Evolutionary conservation across 2,113 vertebrate genomes (phyloP).

Genomic region (Hiodon alosoides): DNA sequence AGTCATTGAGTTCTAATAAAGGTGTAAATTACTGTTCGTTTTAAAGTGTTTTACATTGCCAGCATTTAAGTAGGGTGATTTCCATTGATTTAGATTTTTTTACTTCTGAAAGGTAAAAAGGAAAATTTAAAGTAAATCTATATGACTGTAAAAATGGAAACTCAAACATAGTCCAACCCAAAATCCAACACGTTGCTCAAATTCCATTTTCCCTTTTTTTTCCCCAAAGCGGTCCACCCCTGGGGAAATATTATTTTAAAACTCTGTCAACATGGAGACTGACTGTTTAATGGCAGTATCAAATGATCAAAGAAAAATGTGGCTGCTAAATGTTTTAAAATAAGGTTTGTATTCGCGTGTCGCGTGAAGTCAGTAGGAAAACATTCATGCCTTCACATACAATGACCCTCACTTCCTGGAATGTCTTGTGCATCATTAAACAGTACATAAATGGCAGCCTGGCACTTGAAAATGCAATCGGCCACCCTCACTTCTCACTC

Average conservation of each 20-base stretch:
- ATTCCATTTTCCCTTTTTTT: conserved; percentile 9
- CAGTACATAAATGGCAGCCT: conserved; percentile 11
- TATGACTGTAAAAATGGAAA: background rate
- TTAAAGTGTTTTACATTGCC: no score
- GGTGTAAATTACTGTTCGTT: no score
- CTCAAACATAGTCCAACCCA: background rate
- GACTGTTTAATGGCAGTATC: conserved; percentile 10
- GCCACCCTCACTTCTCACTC: background rate
- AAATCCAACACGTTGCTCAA: conserved; percentile 3
- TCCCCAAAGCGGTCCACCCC: background rate
- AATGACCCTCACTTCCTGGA: conserved; percentile 32
- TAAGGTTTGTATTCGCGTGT: conserved; percentile 19
- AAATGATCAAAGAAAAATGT: conserved; percentile 32
- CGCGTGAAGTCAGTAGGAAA: conserved; percentile 45
- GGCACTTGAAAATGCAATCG: background rate
- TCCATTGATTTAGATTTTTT: background rate
- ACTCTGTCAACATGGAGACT: conserved; percentile 15
- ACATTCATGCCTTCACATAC: conserved; percentile 44
- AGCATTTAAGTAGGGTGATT: no score
- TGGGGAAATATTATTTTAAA: conserved; percentile 23
- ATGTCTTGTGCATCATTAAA: conserved; percentile 31
- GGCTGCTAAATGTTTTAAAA: conserved; percentile 23
- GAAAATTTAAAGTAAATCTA: conserved; percentile 5
- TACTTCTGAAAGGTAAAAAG: background rate
- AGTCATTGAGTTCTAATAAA: no score